Conservation (phyloP, 2,113 vertebrate genomes). For the Shinisaurus crocodilurus region DNA sequence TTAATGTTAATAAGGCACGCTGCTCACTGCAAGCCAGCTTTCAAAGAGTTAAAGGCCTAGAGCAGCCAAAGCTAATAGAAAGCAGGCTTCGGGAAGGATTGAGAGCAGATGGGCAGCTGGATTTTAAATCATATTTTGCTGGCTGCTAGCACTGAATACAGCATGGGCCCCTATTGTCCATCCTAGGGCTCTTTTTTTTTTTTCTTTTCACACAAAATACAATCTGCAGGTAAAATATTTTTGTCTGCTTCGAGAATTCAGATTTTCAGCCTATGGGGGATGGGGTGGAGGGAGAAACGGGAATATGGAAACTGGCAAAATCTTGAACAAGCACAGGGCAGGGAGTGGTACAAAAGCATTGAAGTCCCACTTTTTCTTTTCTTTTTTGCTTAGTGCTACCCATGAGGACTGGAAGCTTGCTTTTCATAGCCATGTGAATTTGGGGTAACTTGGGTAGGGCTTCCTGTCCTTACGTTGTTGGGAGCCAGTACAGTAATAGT, state of each 20-base stretch:
- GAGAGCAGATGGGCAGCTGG: constrained; percentile 74
- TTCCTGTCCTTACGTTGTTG: neutral
- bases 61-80: constrained; percentile 68
- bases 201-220: neutral
- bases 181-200: constrained; percentile 8
- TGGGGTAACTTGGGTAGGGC: neutral
- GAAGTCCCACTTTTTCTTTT: neutral
- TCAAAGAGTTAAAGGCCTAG: constrained; percentile 62
- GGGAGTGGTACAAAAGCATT: no score
- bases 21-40: constrained; percentile 7
- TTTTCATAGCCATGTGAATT: neutral
- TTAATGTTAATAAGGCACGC: neutral
- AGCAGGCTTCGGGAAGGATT: constrained; percentile 69
- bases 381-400: neutral
- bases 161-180: constrained; percentile 65
- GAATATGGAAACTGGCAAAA: neutral
- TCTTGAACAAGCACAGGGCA: no score
- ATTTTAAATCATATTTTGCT: constrained; percentile 74
- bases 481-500: neutral
- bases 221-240: neutral
- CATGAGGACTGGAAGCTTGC: neutral
- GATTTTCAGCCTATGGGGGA: neutral
- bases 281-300: neutral
- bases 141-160: constrained; percentile 67
- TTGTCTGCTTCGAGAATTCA: neutral